Base-by-base conservation (phyloP, 2,797 vertebrate genomes). In the Sebastes hubbsi region DNA sequence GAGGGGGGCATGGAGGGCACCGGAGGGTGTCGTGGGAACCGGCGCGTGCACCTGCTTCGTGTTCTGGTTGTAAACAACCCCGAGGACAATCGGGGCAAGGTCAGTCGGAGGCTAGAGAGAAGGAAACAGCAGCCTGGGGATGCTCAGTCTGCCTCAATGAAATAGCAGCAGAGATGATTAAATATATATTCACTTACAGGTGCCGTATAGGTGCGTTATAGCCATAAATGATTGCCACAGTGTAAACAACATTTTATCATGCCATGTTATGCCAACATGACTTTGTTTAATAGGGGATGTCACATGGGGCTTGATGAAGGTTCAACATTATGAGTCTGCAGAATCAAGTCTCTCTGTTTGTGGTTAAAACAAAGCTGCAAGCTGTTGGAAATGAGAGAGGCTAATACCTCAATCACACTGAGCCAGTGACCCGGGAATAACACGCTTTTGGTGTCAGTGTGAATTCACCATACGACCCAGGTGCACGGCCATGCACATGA, bases 31-130 rank as follows among this genome's bases (percentile, higher is more conserved):
- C 67, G 78, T 90, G 91, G 86, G 88, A 92, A 91, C 81, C 55
- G 55, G 68, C 24, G 22, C 12, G 46, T 74, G 72, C 89, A 90
- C 88, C 86, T 92, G 90, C 80, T 66, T 79, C 20, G 4, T 88
- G 87, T 90, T 91, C 87, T 90, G 83, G 83, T 77, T 89, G 85
- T 85, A 84, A 90, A 92, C 87, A 91, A 90, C 77, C 27, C 66
- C 8, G 16, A 77, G 81, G 75, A 88, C 87, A 84, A 85, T 87
- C 64, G 24, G 61, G 8, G 20, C 65, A 30, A 76, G 87, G 85
- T 84, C 85, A 77, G 5, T 30, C 29, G 60, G 55, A 73, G 81
- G 66, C 32, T 25, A 27, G 69, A 69, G 71, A 85, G 68, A 66
- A 62, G 75, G 32, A 88, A 78, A 65, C 56, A 80, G 71, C 68